Conservation (phyloP, 2,113 vertebrate species). For the Poeciliopsis prolifica region DNA sequence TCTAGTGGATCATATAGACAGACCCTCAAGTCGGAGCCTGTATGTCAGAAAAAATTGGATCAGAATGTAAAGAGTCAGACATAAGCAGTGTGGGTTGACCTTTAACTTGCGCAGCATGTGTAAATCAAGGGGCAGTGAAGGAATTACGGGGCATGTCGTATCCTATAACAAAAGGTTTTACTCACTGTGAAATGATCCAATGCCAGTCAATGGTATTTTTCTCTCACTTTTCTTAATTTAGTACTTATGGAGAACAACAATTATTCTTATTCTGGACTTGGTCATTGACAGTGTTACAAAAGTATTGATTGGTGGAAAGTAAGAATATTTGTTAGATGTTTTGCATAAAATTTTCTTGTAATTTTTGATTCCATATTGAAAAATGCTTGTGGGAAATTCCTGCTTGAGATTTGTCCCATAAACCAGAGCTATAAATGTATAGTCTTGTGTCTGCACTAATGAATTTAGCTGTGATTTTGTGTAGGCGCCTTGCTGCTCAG, state of each 20-base stretch:
- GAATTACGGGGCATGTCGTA: not conserved
- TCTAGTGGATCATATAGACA: too few species aligned
- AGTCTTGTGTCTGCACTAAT: not conserved
- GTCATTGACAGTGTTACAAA: too few species aligned
- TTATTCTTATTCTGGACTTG: too few species aligned
- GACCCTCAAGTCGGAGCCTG: too few species aligned
- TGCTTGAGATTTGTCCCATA: not conserved
- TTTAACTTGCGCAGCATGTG: slow-evolving; percentile 40
- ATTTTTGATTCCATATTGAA: too few species aligned
- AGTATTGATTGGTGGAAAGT: too few species aligned
- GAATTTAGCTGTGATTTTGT: slow-evolving; percentile 14
- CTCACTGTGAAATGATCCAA: not conserved
- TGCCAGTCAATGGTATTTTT: not conserved
- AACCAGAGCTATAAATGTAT: slow-evolving; percentile 2
- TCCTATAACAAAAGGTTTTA: not conserved
- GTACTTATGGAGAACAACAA: too few species aligned
- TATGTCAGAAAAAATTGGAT: too few species aligned
- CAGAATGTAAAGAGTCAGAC: too few species aligned
- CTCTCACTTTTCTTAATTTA: not conserved
- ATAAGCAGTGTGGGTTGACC: not conserved
- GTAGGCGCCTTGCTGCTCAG: slow-evolving; percentile 1
- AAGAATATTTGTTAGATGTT: too few species aligned
- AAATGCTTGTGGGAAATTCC: not conserved
- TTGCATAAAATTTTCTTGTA: too few species aligned
- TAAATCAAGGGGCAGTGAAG: slow-evolving; percentile 34